phyloP scores from a whole-genome alignment of 2,797 vertebrate genomes.

The Gymnothorax reevesii region DNA sequence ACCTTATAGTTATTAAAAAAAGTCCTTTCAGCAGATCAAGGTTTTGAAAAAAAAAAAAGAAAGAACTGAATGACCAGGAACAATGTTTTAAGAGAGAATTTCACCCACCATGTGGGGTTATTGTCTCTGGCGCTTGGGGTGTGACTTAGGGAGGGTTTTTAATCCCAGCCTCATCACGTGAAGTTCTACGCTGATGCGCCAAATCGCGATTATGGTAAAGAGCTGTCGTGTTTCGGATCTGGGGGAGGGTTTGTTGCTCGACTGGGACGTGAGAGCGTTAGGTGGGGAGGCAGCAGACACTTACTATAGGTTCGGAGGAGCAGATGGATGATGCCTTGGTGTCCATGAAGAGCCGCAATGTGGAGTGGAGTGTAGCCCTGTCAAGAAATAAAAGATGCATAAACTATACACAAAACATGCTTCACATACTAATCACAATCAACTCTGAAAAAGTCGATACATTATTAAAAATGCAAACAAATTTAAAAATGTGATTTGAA shows the following conservation, averaged over 20 bases:
- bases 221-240: constrained; percentile 57
- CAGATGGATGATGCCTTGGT: constrained; percentile 56
- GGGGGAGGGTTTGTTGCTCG: constrained; percentile 58
- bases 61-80: background rate
- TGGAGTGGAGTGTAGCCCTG: constrained; percentile 45
- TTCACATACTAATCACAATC: background rate
- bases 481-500: too few relatives aligned
- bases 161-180: constrained; percentile 56
- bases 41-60: background rate
- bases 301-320: constrained; percentile 57
- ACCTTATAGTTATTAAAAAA: background rate
- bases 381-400: constrained; percentile 42
- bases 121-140: constrained; percentile 46
- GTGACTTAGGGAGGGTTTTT: constrained; percentile 52
- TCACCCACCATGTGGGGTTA: background rate
- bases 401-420: background rate
- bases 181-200: constrained; percentile 56
- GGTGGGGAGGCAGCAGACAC: constrained; percentile 49
- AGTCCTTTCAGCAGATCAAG: background rate
- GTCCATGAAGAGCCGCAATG: constrained; percentile 49
- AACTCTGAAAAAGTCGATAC: background rate
- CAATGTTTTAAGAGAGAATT: constrained; percentile 1
- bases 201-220: constrained; percentile 66
- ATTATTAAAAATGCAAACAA: constrained; percentile 9
- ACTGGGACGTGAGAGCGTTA: constrained; percentile 62